Conservation (phyloP, 2,888 invertebrate genomes). For the Thelaira solivaga region DNA sequence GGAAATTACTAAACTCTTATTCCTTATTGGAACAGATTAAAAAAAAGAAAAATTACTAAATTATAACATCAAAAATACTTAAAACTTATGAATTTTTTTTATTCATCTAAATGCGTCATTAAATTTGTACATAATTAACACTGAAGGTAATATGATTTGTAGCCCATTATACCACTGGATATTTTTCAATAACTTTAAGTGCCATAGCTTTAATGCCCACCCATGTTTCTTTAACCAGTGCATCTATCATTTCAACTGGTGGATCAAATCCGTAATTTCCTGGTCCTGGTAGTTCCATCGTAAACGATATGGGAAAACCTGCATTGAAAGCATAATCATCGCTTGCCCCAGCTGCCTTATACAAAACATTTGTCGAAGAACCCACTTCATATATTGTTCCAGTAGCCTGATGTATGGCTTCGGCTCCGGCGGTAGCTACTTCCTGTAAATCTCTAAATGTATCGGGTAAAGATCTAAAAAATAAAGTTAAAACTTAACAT, state of each 20-base stretch:
- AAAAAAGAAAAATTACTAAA: too few species aligned
- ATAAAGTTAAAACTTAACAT: too few species aligned
- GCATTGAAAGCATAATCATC: conserved; percentile 82
- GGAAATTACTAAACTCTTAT: too few species aligned
- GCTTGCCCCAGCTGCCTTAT: conserved; percentile 80
- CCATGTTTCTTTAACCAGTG: conserved; percentile 81
- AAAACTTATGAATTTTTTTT: too few species aligned
- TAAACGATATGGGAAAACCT: conserved; percentile 80
- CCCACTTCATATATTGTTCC: conserved; percentile 76
- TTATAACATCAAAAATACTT: too few species aligned
- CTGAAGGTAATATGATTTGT: too few species aligned
- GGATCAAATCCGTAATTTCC: conserved; percentile 80
- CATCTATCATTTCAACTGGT: conserved; percentile 79
- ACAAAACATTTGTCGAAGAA: conserved; percentile 77
- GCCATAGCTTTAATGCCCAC: conserved; percentile 75
- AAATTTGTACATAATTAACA: too few species aligned
- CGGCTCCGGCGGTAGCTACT: conserved; percentile 73
- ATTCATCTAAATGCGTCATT: too few species aligned
- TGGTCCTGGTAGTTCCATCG: conserved; percentile 81
- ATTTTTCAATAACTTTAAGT: conserved; percentile 69
- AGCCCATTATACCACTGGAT: too few species aligned
- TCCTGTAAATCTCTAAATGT: conserved; percentile 76
- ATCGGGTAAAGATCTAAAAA: conserved; percentile 76
- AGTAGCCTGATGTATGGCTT: conserved; percentile 73
- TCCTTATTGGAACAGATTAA: too few species aligned